phyloP scores from a whole-genome alignment of 2,113 vertebrate genomes.

The Alethe diademata region DNA sequence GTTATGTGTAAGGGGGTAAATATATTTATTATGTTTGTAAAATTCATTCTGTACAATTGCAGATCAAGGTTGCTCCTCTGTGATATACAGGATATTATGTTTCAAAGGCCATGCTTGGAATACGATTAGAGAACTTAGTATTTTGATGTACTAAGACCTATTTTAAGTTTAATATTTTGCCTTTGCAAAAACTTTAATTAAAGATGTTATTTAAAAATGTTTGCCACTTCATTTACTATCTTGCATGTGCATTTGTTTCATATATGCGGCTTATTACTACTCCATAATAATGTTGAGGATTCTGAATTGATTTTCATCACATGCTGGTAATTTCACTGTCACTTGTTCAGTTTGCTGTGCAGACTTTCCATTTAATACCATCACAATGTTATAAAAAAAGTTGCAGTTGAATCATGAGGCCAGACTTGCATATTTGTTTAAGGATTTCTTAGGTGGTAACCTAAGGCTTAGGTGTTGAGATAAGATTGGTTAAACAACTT shows the following conservation, averaged over 20 bases:
- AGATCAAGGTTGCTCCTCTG: conserved; percentile 85
- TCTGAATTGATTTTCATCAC: background rate
- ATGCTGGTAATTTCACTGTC: background rate
- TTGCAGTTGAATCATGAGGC: background rate
- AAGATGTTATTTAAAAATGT: conserved; percentile 87
- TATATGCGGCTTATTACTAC: background rate
- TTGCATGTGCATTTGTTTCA: conserved; percentile 24
- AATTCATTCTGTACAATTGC: conserved; percentile 86
- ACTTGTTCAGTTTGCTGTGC: background rate
- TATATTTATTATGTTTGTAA: conserved; percentile 92
- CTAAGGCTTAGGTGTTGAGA: background rate
- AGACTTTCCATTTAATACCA: background rate
- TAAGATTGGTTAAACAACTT: background rate
- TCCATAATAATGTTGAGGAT: background rate
- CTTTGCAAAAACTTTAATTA: conserved; percentile 91
- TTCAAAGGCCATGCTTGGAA: conserved; percentile 84
- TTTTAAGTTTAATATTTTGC: conserved; percentile 90
- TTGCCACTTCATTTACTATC: conserved; percentile 63
- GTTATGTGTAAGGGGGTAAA: conserved; percentile 84
- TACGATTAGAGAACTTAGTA: conserved; percentile 85
- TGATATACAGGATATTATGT: conserved; percentile 84
- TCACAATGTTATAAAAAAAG: background rate
- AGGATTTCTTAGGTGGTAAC: background rate
- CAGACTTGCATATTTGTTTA: background rate
- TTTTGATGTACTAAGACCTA: conserved; percentile 88